Percentiles rank a stretch among this genome's conserved stretches.
phyloP scores from a whole-genome alignment of 30 jellyfish, hydroid and myxozoan genomes.

The Turritopsis dohrnii region DNA sequence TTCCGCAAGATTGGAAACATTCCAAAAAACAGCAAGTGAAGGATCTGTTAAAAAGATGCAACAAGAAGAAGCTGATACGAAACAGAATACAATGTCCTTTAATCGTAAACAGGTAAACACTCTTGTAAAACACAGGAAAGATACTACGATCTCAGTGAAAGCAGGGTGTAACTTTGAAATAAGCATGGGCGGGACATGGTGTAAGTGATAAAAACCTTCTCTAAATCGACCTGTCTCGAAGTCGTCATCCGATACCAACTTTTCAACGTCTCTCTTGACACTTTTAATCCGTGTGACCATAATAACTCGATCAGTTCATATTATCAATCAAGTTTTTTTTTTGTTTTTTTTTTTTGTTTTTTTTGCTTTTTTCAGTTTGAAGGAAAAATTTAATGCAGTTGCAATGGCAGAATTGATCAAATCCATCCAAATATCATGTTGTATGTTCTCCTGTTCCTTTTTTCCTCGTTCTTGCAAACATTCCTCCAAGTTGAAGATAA shows the following conservation, averaged over 20 bases:
- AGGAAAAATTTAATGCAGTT: not conserved
- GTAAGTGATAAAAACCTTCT: no score
- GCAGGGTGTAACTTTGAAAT: not conserved
- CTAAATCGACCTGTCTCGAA: no score
- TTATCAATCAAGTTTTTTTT: no score
- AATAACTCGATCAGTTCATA: no score
- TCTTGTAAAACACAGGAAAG: not conserved
- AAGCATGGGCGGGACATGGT: no score
- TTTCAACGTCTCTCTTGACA: no score
- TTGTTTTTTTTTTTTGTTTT: not conserved
- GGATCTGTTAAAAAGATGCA: constrained; percentile 7
- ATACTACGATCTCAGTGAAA: not conserved
- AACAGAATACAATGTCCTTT: constrained; percentile 34
- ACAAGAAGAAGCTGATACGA: constrained; percentile 13
- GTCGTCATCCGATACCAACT: no score
- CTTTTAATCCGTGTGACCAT: no score
- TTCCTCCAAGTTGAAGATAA: no score
- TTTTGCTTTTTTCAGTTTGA: not conserved
- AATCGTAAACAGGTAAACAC: constrained; percentile 32
- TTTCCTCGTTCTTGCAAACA: no score
- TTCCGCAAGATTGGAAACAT: constrained; percentile 43
- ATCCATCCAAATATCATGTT: not conserved
- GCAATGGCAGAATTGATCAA: not conserved
- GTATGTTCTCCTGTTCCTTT: no score
- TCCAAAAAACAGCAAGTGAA: constrained; percentile 3